A percentile compares a stretch with the other conserved stretches of the same genome.
phyloP scores from a whole-genome alignment of 2,113 vertebrate species.

The Brachypteracias leptosomus region DNA sequence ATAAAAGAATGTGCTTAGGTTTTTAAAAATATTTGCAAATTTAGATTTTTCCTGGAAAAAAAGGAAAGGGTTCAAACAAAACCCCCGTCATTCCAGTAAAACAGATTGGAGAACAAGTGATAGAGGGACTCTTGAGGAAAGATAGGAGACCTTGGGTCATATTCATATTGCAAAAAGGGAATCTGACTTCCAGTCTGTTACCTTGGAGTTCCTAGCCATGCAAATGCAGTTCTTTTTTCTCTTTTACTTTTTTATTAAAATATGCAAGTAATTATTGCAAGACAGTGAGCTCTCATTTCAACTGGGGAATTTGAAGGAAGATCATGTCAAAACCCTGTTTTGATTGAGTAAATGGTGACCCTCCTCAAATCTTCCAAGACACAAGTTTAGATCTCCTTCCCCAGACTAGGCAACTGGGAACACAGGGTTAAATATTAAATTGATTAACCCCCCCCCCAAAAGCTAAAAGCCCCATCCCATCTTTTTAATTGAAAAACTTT shows the following conservation, averaged over 20 bases:
- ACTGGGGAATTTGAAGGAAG: not conserved
- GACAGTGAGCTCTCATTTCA: not conserved
- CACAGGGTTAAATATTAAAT: not conserved
- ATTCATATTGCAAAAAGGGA: not conserved
- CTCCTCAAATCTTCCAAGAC: not conserved
- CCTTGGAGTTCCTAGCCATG: not conserved
- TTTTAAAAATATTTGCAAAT: not conserved
- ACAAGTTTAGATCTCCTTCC: not conserved
- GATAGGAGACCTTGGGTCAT: not conserved
- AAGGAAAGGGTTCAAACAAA: not conserved
- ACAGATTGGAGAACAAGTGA: not conserved
- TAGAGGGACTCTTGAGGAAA: not conserved
- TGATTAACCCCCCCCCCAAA: not conserved
- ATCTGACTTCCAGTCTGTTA: not conserved
- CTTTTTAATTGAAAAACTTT: not conserved
- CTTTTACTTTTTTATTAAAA: not conserved
- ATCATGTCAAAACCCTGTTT: not conserved
- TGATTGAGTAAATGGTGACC: not conserved
- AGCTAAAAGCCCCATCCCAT: fast-evolving
- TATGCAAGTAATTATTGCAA: not conserved
- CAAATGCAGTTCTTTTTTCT: not conserved
- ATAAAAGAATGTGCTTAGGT: not conserved
- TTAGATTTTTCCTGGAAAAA: not conserved
- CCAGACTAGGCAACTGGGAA: not conserved
- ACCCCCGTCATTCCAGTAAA: not conserved